Base-by-base conservation (phyloP, 2,797 vertebrate species). In the Linurgus olivaceus region DNA sequence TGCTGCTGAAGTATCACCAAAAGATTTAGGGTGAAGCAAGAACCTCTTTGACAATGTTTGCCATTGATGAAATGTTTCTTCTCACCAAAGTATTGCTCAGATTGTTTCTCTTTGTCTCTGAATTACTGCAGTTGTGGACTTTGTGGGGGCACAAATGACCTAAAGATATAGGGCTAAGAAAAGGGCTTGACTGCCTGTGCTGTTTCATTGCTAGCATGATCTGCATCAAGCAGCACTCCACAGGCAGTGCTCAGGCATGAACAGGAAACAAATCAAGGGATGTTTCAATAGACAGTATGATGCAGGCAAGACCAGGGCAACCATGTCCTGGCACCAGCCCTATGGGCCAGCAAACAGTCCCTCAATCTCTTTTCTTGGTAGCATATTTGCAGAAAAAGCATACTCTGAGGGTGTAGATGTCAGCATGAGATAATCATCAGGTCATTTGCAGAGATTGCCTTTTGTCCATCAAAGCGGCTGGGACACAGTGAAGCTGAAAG, bases 321-420 rank as follows among this genome's bases (percentile, higher is more conserved):
- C 13, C 0, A 0, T 29, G 25, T 10, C 28, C 13, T 38, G 28
- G 16, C 25, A 63, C 12, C 38, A 20, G 3, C 4, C 9, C 6
- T 5, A 3, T 5, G 12, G 29, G 12, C 31, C 42, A 81, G 25
- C 7, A 72, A 31, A 17, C 35, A 31, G 28, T 7, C 10, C 19
- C n/a, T 7, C 1, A 4, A 0, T 26, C 17, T 54, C 25, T 85
- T 72, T 94, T 11, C 42, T 68, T 51, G 24, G 13, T n/a, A 8
- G 20, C 3, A 7, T n/a, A 38, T 78, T 61, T 84, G 38, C 25
- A 89, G 45, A 38, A 17, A 54, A 81, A 65, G 35, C n/a, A 4
- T 6, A 42, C 9, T 61, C 24, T 45, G 38, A 72, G 42, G 15
- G 15, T 61, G 42, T 14, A 74, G 70, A 25, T 12, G 25, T 59